phyloP scores from a whole-genome alignment of 2,113 vertebrate genomes.

The Lamprotornis superbus region DNA sequence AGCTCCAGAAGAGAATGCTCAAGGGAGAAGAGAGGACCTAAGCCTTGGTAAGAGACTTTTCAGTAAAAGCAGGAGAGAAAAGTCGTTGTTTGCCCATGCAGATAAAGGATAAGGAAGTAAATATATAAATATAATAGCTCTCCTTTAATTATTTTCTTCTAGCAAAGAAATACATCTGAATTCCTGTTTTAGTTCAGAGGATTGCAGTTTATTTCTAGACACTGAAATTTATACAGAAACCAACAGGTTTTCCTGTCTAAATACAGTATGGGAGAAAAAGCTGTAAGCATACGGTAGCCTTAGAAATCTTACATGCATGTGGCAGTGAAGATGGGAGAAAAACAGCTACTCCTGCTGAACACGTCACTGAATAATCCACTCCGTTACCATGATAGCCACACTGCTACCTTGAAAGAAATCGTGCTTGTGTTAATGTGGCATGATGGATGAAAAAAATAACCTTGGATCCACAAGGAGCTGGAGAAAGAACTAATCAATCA shows the following conservation, averaged over 20 bases:
- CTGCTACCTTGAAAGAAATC: slow-evolving; percentile 19
- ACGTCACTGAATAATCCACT: background rate
- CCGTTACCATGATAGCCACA: slow-evolving; percentile 6
- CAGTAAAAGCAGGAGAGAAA: background rate
- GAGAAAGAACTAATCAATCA: slow-evolving; percentile 40
- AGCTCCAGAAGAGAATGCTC: background rate
- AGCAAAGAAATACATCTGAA: background rate
- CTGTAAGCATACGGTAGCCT: slow-evolving; percentile 1
- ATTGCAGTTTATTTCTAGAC: slow-evolving; percentile 40
- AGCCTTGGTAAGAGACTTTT: background rate
- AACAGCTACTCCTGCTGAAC: background rate
- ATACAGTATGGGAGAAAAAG: slow-evolving; percentile 26
- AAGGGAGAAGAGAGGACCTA: background rate
- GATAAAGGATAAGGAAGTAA: background rate
- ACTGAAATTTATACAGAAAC: slow-evolving; percentile 33
- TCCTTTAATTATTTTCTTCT: background rate
- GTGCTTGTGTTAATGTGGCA: background rate
- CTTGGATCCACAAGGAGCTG: slow-evolving; percentile 8
- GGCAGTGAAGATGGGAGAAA: background rate
- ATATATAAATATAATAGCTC: background rate
- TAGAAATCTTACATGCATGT: background rate
- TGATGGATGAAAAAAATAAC: slow-evolving; percentile 48
- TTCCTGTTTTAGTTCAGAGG: background rate
- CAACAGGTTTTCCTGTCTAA: slow-evolving; percentile 38
- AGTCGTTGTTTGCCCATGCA: background rate